Percentiles rank a stretch among this genome's conserved stretches.
phyloP scores from a whole-genome alignment of 2,113 vertebrate genomes.

The Petrocephalus zakoni region DNA sequence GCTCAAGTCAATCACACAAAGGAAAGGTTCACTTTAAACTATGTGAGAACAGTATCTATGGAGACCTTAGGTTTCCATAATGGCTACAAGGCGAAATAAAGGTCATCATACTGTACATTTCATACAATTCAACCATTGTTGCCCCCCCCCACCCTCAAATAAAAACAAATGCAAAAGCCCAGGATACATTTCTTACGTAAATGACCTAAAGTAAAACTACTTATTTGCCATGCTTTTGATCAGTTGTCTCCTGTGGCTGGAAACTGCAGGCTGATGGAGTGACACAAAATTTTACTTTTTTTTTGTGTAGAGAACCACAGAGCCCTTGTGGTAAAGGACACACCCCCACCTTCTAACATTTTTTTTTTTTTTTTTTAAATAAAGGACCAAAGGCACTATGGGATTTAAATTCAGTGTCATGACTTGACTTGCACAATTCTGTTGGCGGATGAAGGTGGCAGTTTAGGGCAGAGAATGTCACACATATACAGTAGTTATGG shows the following conservation, averaged over 20 bases:
- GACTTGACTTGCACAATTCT: not conserved
- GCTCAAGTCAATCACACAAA: not conserved
- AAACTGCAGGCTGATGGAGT: constrained; percentile 28
- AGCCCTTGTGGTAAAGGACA: not conserved
- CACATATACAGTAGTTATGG: not conserved
- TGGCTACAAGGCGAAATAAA: not conserved
- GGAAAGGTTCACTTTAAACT: not conserved
- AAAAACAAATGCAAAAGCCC: not conserved
- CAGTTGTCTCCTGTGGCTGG: constrained; percentile 42
- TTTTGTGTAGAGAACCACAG: not conserved
- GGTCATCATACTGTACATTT: not conserved
- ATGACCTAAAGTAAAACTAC: constrained; percentile 4
- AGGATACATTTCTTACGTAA: not conserved
- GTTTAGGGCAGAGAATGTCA: not conserved
- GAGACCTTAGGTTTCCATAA: not conserved
- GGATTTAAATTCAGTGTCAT: not conserved
- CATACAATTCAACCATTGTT: not conserved
- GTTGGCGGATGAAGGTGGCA: not conserved
- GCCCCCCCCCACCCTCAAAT: not conserved
- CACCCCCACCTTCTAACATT: not conserved
- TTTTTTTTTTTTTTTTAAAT: not conserved
- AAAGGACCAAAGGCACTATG: not conserved
- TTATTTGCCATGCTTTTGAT: constrained; percentile 10
- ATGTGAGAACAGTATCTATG: not conserved
- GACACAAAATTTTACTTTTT: not conserved